Base-by-base conservation (phyloP, 1,140 invertebrate genomes). In the Phthorimaea operculella region DNA sequence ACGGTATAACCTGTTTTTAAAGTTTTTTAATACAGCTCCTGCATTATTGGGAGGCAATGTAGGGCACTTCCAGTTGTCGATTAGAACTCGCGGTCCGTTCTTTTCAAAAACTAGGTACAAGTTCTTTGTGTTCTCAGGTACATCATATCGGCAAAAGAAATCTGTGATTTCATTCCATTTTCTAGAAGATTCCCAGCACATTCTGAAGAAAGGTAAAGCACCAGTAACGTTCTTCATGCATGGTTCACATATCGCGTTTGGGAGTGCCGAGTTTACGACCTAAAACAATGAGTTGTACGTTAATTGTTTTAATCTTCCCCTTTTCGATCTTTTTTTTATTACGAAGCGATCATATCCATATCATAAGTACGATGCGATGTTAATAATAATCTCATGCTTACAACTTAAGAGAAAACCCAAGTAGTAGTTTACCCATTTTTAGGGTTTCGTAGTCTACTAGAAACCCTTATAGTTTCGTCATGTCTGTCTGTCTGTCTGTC, bases 271-370 rank as follows among this genome's bases (percentile, higher is more conserved):
- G 1, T 1, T 16, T 62, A 64, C 67, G 58, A 72, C 58, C 70
- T 72, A 70, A 42, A 72, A 72, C 65, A 70, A 72, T 59, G 39
- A 28, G 21, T 28, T 28, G 2, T 4, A 28, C 6, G 21, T 28
- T 28, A 28, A 28, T 28, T 28, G 21, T n/a, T n/a, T n/a, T n/a
- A n/a, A n/a, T n/a, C n/a, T n/a, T n/a, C n/a, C n/a, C n/a, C n/a
- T n/a, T n/a, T n/a, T n/a, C n/a, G n/a, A n/a, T n/a, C n/a, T n/a
- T n/a, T n/a, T n/a, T n/a, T n/a, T n/a, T n/a, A n/a, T n/a, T n/a
- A n/a, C n/a, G n/a, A n/a, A n/a, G n/a, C n/a, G n/a, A n/a, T n/a
- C n/a, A n/a, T n/a, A n/a, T n/a, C n/a, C n/a, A n/a, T n/a, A n/a
- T n/a, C n/a, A n/a, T n/a, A n/a, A n/a, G n/a, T n/a, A n/a, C n/a